Evolutionary conservation across 2,888 invertebrate genomes (phyloP), one percentile per base, ranked within the genome.

Genomic region (Melipona beecheii): DNA sequence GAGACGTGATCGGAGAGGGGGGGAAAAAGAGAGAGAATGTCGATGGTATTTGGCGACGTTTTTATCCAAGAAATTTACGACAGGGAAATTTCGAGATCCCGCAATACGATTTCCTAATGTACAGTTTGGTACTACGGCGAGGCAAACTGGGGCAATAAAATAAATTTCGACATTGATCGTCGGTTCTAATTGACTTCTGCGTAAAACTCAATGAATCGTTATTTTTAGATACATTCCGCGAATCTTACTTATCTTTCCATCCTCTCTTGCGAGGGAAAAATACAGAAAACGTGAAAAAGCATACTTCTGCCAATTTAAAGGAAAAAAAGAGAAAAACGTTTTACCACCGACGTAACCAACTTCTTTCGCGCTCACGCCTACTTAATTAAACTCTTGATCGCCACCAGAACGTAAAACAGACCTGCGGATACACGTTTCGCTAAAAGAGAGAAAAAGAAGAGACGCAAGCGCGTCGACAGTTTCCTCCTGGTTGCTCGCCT

Each of bases 331-430:
- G 54, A 31, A 31, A 31, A 27, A 27, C 13, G 43, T 5, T 52
- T 65, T n/a, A 65, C 15, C 24, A 11, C 58, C 5, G n/a, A 27
- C 52, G 31, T n/a, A 27, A 50, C 21, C 15, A 13, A 50, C 15
- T 15, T 75, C 27, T 75, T 66, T 31, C 68, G 56, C 11, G 19
- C 17, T 54, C 68, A 49, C 73, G 62, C n/a, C 11, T 50, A 31
- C 43, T 81, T 78, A 81, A 78, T 81, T 81, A 78, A 81, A 62
- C 73, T n/a, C 62, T 78, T 72, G 78, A 73, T 80, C 77, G 62
- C 27, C 27, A 17, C 24, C 50, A 24, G 49, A 75, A 65, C 36
- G 50, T 71, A 64, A 50, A 65, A 52, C 52, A 58, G 43, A 58
- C 49, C 43, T 13, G 21, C 13, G 21, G 15, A 24, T 27, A 15